Base-by-base conservation (phyloP, 2,113 vertebrate species). In the Bucco capensis region DNA sequence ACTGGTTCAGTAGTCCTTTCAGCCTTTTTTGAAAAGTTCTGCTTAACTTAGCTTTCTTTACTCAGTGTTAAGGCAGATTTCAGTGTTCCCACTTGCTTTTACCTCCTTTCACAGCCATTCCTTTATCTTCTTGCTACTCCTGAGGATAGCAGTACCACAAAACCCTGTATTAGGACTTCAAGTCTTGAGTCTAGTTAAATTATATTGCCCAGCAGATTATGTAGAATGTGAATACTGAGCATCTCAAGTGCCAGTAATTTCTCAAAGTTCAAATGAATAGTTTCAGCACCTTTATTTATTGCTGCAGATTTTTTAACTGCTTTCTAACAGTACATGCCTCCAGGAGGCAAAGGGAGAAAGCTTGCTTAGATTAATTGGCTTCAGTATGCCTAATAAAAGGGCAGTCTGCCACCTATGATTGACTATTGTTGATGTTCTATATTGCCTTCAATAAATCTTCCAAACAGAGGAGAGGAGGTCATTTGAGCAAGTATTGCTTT, bases 361-460 rank as follows among this genome's bases (percentile, higher is more conserved):
- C 77, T 84, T 1, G 0, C 83, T 83, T 77, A 92, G 91, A 93
- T 92, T 95, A 92, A 93, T 84, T 91, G 72, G 74, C 88, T 79
- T 82, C 64, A 47, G 37, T 88, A 51, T 86, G 24, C 73, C 77
- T 93, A 85, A 94, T 90, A 94, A 84, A 94, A 94, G 89, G 88
- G 80, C 77, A 90, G 64, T 92, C 82, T 96, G 73, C 70, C 80
- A 69, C 42, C 62, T 78, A 19, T 89, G 90, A 83, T 86, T 83
- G 86, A 90, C 91, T 72, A 50, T 86, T 89, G 70, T 91, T 90
- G 46, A 50, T 66, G 65, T 85, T 75, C 85, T 94, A 54, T 77
- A 54, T 83, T 91, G 65, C 61, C 57, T 86, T 92, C 89, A 80
- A 58, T 96, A 92, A 88, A 94, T 90, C 92, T 95, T 96, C 78